phyloP scores from a whole-genome alignment of 2,113 vertebrate species.

The Dendropsophus ebraccatus region DNA sequence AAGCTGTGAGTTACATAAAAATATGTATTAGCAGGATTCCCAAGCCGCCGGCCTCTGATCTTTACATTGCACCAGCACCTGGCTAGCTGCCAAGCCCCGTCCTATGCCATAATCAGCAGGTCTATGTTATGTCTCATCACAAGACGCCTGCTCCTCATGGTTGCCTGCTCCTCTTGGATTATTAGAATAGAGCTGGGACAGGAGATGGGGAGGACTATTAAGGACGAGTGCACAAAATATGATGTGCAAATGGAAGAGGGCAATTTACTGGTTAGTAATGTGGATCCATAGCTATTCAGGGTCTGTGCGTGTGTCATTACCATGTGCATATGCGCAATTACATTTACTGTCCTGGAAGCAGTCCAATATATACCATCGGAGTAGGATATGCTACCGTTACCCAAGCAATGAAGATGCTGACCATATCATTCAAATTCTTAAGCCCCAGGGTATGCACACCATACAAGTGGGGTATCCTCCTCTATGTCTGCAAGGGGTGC shows the following conservation, averaged over 20 bases:
- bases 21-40: constrained; percentile 7
- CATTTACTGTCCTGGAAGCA: too few species aligned
- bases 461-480: too few species aligned
- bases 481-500: too few species aligned
- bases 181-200: neutral
- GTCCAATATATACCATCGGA: too few species aligned
- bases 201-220: neutral
- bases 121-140: neutral
- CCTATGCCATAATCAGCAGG: neutral
- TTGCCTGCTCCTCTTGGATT: neutral
- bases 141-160: neutral
- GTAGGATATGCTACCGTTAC: too few species aligned
- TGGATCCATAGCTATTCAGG: too few species aligned
- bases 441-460: too few species aligned
- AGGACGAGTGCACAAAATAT: neutral
- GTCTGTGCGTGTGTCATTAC: too few species aligned
- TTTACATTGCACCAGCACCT: neutral
- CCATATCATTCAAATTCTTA: too few species aligned
- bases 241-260: neutral
- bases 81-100: neutral
- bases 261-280: too few species aligned
- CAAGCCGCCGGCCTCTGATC: neutral
- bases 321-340: too few species aligned
- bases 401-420: too few species aligned
- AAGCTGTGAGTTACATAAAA: neutral